phyloP scores from a whole-genome alignment of 2,797 vertebrate genomes.

The Podargus strigoides region DNA sequence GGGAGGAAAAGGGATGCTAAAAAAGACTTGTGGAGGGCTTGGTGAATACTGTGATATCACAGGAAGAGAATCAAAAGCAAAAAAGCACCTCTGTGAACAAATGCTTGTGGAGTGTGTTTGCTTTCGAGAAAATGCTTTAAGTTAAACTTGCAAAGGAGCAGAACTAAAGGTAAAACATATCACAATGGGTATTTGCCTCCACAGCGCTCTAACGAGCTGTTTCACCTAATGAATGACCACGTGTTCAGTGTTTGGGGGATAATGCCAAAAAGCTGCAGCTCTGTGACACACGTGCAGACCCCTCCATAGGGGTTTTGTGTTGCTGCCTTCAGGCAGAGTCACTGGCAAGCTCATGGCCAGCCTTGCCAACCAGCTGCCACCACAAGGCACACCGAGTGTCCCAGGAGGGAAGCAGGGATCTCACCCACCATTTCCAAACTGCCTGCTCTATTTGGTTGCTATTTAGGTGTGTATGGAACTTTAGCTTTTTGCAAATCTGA shows the following conservation, averaged over 20 bases:
- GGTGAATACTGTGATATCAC: neutral
- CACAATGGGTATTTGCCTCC: neutral
- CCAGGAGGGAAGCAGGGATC: neutral
- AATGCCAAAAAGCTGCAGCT: neutral
- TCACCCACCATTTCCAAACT: fast-evolving
- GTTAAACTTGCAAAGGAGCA: neutral
- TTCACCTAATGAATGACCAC: neutral
- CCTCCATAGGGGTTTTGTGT: neutral
- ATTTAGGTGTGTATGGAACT: fast-evolving
- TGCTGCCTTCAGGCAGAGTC: neutral
- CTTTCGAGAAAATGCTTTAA: neutral
- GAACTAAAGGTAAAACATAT: neutral
- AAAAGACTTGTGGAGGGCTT: neutral
- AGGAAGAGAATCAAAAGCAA: neutral
- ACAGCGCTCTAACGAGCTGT: neutral
- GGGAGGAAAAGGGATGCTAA: neutral
- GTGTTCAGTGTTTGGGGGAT: neutral
- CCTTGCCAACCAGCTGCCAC: neutral
- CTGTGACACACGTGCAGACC: neutral
- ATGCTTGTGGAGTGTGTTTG: neutral
- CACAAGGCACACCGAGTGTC: fast-evolving
- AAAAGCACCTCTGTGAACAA: neutral
- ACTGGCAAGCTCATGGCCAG: neutral
- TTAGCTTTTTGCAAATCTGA: neutral
- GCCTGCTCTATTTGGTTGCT: fast-evolving